These are phyloP conservation scores for Hymenopus coronatus DNA, from an alignment of 2,888 invertebrate genomes.

Conservation along the genomic window DNA sequence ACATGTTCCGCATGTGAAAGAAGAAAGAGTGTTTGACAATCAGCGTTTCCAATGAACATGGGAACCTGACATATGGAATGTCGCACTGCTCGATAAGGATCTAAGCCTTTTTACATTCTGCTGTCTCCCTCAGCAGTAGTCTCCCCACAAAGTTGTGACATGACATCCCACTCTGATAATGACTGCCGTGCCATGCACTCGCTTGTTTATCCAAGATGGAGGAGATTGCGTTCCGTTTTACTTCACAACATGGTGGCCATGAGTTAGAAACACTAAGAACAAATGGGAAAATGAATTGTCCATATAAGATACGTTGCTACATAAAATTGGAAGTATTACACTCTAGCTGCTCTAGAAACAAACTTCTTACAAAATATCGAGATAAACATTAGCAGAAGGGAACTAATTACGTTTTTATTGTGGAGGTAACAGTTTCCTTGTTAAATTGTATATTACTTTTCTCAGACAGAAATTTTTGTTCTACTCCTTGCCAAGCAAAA, in stretches of 20 bases:
- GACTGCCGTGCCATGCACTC: background rate
- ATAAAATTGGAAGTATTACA: too few relatives aligned
- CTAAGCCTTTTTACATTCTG: background rate
- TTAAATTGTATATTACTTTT: too few relatives aligned
- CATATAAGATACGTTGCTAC: too few relatives aligned
- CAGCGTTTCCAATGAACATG: background rate
- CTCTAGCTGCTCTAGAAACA: too few relatives aligned
- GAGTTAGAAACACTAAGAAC: background rate
- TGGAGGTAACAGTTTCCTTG: too few relatives aligned
- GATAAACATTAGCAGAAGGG: too few relatives aligned
- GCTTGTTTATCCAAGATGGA: slow-evolving; percentile 4
- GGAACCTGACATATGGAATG: background rate
- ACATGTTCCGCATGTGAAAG: background rate
- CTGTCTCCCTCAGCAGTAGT: background rate
- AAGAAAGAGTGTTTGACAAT: background rate
- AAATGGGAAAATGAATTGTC: background rate
- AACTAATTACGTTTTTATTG: too few relatives aligned
- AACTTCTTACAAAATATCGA: too few relatives aligned
- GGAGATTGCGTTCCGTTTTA: background rate
- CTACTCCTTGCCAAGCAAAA: too few relatives aligned
- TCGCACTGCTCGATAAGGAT: background rate
- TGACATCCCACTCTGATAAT: background rate
- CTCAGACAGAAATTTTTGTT: too few relatives aligned
- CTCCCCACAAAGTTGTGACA: background rate
- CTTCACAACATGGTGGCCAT: background rate